A percentile compares a stretch with the other conserved stretches of the same genome.
Conservation (phyloP, 2,797 vertebrate species). For the Paramormyrops hopkinsi region DNA sequence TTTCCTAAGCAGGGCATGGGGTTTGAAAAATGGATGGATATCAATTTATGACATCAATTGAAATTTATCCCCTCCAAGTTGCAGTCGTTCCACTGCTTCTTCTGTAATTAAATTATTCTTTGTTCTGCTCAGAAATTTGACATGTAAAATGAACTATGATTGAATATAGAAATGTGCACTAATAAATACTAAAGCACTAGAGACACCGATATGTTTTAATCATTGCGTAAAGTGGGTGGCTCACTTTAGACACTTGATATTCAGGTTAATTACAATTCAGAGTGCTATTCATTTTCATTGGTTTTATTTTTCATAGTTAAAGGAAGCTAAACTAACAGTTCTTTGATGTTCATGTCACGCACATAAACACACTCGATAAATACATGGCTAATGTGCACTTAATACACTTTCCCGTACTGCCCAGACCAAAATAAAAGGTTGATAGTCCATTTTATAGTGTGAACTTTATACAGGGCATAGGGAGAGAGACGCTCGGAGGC, state of each 20-base stretch:
- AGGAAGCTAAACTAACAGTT: background rate
- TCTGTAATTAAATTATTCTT: background rate
- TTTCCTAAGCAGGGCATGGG: background rate
- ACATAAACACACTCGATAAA: background rate
- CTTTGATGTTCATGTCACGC: background rate
- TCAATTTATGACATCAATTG: background rate
- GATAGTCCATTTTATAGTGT: slow-evolving; percentile 4
- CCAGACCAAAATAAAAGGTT: background rate
- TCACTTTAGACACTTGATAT: background rate
- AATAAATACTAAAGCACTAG: background rate
- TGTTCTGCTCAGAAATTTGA: background rate
- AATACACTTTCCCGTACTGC: background rate
- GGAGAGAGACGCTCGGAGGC: slow-evolving; percentile 16
- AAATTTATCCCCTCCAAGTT: background rate
- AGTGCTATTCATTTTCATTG: background rate
- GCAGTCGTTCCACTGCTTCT: background rate
- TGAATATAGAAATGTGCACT: background rate
- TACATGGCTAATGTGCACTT: background rate
- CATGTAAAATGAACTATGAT: background rate
- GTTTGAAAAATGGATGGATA: background rate
- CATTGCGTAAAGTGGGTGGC: background rate
- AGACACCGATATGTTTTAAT: background rate
- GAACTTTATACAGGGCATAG: slow-evolving; percentile 10
- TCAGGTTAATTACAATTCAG: background rate
- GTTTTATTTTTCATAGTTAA: background rate